Evolutionary conservation across 2,797 vertebrate genomes (phyloP).

Genomic region (Pachyuromys duprasi): DNA sequence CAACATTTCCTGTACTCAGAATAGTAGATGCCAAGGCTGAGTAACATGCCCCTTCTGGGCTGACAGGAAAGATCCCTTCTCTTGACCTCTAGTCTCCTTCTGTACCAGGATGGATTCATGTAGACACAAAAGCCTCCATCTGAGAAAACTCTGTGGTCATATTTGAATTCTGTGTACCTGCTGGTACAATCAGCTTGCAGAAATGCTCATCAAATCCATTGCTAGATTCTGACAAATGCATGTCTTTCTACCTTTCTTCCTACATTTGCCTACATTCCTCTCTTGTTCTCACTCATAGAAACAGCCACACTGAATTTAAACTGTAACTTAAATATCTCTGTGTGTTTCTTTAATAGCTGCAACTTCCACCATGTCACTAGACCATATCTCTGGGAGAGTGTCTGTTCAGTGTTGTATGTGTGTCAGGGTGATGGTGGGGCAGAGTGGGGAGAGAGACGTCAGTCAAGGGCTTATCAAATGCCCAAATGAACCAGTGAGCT

Average conservation of each 20-base stretch:
- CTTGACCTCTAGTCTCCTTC: not conserved
- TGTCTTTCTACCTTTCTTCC: not conserved
- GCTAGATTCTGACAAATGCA: accelerated
- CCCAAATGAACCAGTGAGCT: not conserved
- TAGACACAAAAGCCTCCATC: not conserved
- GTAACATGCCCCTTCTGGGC: not conserved
- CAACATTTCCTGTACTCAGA: not conserved
- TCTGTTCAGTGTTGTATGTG: not conserved
- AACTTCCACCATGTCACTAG: not conserved
- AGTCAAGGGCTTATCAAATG: not conserved
- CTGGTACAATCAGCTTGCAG: accelerated
- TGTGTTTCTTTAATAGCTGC: not conserved
- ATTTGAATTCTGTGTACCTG: not conserved
- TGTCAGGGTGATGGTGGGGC: too few relatives aligned
- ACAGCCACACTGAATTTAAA: not conserved
- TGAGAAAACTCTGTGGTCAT: not conserved
- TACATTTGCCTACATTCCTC: not conserved
- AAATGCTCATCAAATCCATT: accelerated
- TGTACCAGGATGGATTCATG: accelerated
- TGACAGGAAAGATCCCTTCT: too few relatives aligned
- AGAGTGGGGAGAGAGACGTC: not conserved
- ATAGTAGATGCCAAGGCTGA: not conserved
- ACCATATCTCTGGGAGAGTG: too few relatives aligned
- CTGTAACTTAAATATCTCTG: not conserved
- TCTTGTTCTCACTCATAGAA: not conserved